Conservation (phyloP, 2,113 vertebrate genomes). For the Brachionichthys hirsutus region DNA sequence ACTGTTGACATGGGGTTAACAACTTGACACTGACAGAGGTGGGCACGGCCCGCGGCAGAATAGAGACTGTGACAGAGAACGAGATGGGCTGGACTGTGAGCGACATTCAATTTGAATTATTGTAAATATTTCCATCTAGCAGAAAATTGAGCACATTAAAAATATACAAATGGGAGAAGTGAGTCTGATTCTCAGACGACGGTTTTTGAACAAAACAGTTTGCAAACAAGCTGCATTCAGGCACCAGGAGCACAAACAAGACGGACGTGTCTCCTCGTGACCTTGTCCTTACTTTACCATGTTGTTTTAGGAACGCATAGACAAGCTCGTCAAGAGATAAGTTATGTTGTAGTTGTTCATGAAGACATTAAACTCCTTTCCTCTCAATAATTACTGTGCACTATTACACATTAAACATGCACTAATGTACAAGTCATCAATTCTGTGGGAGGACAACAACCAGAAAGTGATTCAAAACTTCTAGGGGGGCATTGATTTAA, state of each 20-base stretch:
- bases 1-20: slow-evolving; percentile 83
- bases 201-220: slow-evolving; percentile 34
- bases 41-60: slow-evolving; percentile 62
- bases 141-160: slow-evolving; percentile 59
- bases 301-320: slow-evolving; percentile 27
- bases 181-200: slow-evolving; percentile 21
- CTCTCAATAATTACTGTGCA: slow-evolving; percentile 61
- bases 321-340: slow-evolving; percentile 54
- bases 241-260: slow-evolving; percentile 43
- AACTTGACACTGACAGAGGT: slow-evolving; percentile 82
- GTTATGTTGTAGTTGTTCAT: slow-evolving; percentile 55
- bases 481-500: slow-evolving; percentile 66
- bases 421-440: slow-evolving; percentile 72
- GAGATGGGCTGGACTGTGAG: slow-evolving; percentile 70
- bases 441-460: slow-evolving; percentile 64
- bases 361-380: slow-evolving; percentile 63
- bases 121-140: slow-evolving; percentile 71
- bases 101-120: slow-evolving; percentile 76
- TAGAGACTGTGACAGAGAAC: slow-evolving; percentile 42
- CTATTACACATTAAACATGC: slow-evolving; percentile 75
- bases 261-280: slow-evolving; percentile 2
- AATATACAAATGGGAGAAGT: slow-evolving; percentile 4
- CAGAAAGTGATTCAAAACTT: slow-evolving; percentile 71
- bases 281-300: slow-evolving; percentile 36
- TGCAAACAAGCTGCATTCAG: slow-evolving; percentile 4